Conservation (phyloP, 2,113 vertebrate genomes). For the Myxocyprinus asiaticus region DNA sequence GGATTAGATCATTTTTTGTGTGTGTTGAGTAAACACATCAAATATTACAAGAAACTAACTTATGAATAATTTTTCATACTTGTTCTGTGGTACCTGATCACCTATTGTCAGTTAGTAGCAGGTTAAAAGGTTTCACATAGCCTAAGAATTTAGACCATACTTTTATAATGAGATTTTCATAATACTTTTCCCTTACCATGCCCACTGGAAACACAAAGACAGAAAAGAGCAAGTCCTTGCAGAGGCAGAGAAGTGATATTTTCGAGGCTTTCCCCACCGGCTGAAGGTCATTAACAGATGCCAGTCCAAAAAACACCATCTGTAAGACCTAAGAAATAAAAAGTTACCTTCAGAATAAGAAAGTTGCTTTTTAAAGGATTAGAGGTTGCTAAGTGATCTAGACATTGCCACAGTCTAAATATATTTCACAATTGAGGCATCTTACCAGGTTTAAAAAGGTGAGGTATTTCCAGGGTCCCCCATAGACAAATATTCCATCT, state of each 20-base stretch:
- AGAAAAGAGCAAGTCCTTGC: constrained; percentile 71
- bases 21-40: no score
- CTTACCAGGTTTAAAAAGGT: constrained; percentile 78
- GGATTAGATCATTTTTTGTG: no score
- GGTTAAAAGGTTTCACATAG: no score
- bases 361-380: no score
- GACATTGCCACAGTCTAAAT: background rate
- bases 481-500: constrained; percentile 71
- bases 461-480: constrained; percentile 78
- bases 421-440: background rate
- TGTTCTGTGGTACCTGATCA: no score
- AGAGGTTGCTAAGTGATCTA: no score
- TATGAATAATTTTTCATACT: no score
- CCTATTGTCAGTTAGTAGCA: no score
- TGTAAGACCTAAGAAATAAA: constrained; percentile 69
- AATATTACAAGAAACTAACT: no score
- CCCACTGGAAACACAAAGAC: constrained; percentile 76
- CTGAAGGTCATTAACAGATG: constrained; percentile 65
- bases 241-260: constrained; percentile 49
- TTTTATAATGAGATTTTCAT: no score
- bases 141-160: no score
- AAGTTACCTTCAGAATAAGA: background rate
- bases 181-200: constrained; percentile 53
- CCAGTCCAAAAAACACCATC: constrained; percentile 70
- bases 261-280: constrained; percentile 36